phyloP scores from a whole-genome alignment of 1,140 invertebrate genomes.

The Solenopsis invicta region DNA sequence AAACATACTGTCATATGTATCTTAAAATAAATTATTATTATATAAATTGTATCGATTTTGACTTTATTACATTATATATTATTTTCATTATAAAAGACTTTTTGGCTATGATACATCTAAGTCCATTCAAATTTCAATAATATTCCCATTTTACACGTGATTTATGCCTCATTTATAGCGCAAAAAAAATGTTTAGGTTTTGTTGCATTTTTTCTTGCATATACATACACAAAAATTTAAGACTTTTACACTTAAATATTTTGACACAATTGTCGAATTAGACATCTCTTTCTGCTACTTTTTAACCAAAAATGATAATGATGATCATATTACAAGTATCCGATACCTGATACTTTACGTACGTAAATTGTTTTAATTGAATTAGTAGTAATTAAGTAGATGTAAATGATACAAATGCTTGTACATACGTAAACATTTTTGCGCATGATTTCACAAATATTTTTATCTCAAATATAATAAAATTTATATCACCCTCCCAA shows the following conservation, averaged over 20 bases:
- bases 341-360: slow-evolving; percentile 13
- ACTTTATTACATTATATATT: neutral
- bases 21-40: neutral
- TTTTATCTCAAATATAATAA: neutral
- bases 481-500: slow-evolving; percentile 6
- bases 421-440: neutral
- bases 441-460: neutral
- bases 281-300: neutral
- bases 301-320: slow-evolving; percentile 6
- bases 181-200: neutral
- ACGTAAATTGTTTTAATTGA: slow-evolving; percentile 30
- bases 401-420: neutral
- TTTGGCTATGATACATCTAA: neutral
- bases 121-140: neutral
- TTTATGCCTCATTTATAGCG: neutral
- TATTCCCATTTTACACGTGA: neutral
- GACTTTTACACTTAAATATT: neutral
- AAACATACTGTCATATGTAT: neutral
- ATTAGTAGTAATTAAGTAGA: neutral
- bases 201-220: neutral
- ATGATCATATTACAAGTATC: neutral
- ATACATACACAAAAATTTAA: neutral
- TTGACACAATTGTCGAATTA: neutral
- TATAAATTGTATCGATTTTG: neutral
- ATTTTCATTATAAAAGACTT: neutral